Base-by-base conservation (phyloP, 2,888 invertebrate genomes). In the Oxystoma pomonae region DNA sequence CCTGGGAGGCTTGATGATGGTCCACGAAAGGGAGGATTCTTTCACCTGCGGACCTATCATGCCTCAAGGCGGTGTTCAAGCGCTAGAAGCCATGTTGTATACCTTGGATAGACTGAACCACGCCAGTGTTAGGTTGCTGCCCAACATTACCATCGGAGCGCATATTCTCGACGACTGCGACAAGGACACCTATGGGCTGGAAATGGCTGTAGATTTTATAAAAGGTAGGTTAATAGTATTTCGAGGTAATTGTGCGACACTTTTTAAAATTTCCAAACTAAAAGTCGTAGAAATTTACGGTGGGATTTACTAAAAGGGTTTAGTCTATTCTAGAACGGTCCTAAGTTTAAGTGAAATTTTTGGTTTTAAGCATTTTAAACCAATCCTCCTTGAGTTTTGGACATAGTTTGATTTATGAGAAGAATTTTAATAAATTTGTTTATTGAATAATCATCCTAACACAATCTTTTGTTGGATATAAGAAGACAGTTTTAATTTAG, bases 141-240 rank as follows among this genome's bases (percentile, higher is more conserved):
- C 92, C 0, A 91, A 91, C 59, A 88, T 95, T 60, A 87, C 84
- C 2, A 81, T 96, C 12, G 96, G 96, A 51, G 94, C 94, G 9
- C 91, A 95, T 76, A 89, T 96, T 60, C 83, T 96, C 67, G 96
- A 96, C 76, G 96, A 96, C 80, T 96, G 96, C 80, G 96, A 96
- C 83, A 92, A 94, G 81, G 96, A 96, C 78, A 96, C 96, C 0
- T 96, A 96, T 75, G 96, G 96, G 0, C 83, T 96, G 69, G 96
- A 96, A 78, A 96, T 96, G 90, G 94, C 96, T 16, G 92, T 96
- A 16, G 96, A 96, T 81, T 96, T 96, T 79, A 96, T 96, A 67
- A 94, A 96, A 90, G 96, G 96, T 96, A 82, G 83, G 87, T 9
- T 55, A 55, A 16, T 55, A 55, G n/a, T n/a, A n/a, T n/a, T n/a